These are phyloP conservation scores for Agelastica alni DNA, from an alignment of 2,888 invertebrate genomes.

Conservation along the genomic window DNA sequence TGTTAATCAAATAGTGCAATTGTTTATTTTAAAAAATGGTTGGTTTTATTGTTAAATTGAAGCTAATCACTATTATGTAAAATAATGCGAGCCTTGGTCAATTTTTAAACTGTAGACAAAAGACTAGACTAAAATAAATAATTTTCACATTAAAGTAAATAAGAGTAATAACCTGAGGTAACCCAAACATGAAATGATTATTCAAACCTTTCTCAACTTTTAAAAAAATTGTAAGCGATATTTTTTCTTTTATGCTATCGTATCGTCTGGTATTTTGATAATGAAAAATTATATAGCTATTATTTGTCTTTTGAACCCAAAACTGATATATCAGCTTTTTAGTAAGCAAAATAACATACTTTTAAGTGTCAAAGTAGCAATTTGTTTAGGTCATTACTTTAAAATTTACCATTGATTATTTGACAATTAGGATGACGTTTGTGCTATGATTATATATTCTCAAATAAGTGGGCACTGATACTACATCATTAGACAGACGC, in stretches of 20 bases:
- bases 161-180: conserved; percentile 16
- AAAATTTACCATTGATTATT: no score
- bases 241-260: not conserved
- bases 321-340: conserved; percentile 10
- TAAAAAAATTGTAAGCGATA: conserved; percentile 15
- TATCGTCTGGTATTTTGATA: no score
- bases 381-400: not conserved
- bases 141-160: conserved; percentile 1
- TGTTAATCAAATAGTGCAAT: no score
- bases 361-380: not conserved
- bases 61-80: not conserved
- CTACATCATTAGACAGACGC: no score
- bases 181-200: conserved; percentile 10
- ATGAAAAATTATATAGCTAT: conserved; percentile 4
- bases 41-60: no score
- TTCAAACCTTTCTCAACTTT: conserved; percentile 14
- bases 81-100: not conserved
- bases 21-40: no score
- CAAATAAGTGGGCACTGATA: no score
- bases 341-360: conserved; percentile 7
- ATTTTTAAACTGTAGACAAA: not conserved
- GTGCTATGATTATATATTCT: no score
- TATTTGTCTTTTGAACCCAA: conserved; percentile 10
- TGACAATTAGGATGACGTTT: no score
- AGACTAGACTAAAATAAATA: conserved; percentile 7